Evolutionary conservation across 2,113 vertebrate genomes (phyloP).

Genomic region (Mesoclemmys tuberculata): DNA sequence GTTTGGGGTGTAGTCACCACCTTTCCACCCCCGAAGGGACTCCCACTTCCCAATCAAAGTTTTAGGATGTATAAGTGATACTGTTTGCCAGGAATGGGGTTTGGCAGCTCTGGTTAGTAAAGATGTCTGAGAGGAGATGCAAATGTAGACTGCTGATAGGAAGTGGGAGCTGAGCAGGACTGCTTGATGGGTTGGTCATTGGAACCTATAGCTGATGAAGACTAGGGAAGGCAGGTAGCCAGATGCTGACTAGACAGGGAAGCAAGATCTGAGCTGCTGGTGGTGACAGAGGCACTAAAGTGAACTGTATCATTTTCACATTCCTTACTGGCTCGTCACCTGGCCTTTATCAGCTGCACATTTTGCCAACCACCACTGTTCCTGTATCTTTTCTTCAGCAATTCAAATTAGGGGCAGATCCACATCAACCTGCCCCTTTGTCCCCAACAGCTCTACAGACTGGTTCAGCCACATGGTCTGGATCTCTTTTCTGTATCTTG

Average conservation of each 20-base stretch:
- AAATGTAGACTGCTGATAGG: neutral
- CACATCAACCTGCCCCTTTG: neutral
- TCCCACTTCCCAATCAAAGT: neutral
- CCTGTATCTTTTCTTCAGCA: neutral
- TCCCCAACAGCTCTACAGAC: neutral
- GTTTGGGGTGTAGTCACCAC: neutral
- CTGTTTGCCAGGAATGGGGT: neutral
- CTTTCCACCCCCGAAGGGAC: neutral
- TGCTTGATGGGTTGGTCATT: neutral
- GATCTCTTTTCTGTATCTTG: neutral
- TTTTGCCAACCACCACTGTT: rapidly evolving
- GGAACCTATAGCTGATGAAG: neutral
- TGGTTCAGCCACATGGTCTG: neutral
- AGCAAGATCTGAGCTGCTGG: neutral
- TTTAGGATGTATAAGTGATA: neutral
- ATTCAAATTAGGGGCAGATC: neutral
- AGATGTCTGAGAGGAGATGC: neutral
- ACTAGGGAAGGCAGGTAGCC: neutral
- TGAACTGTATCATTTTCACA: neutral
- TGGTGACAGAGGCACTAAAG: neutral
- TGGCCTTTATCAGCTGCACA: neutral
- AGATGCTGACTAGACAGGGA: neutral
- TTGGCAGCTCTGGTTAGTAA: neutral
- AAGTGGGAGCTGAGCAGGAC: neutral
- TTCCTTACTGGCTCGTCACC: neutral